phyloP scores from a whole-genome alignment of 2,888 invertebrate genomes.

The Muschampia staudingeri region DNA sequence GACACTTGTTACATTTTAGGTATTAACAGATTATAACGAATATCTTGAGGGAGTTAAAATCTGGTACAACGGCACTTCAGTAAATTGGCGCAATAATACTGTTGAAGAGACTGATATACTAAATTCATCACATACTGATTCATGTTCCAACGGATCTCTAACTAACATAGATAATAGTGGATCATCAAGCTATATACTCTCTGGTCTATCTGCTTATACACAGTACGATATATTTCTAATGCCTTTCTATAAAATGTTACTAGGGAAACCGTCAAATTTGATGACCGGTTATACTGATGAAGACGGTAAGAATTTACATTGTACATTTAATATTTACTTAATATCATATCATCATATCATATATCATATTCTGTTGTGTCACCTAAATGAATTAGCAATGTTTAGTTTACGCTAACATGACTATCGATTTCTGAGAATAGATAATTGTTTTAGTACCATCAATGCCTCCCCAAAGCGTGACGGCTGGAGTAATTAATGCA shows the following conservation, averaged over 20 bases:
- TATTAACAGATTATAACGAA: conserved; percentile 89
- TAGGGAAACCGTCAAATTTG: conserved; percentile 98
- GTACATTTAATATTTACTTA: neutral
- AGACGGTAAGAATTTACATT: conserved; percentile 91
- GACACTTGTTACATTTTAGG: conserved; percentile 76
- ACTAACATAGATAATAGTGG: conserved; percentile 93
- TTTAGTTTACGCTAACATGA: conserved; percentile 21
- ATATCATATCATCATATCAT: neutral
- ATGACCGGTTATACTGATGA: conserved; percentile 96
- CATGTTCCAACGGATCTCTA: conserved; percentile 92
- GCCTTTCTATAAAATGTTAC: conserved; percentile 96
- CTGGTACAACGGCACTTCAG: conserved; percentile 88
- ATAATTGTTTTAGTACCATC: conserved; percentile 93
- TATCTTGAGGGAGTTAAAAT: conserved; percentile 94
- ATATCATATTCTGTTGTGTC: neutral
- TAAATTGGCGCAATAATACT: conserved; percentile 86
- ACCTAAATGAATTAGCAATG: neutral
- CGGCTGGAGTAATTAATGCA: conserved; percentile 95
- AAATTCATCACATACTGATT: conserved; percentile 77
- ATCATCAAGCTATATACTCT: conserved; percentile 94
- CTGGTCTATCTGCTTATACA: conserved; percentile 95
- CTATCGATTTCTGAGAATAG: conserved; percentile 51
- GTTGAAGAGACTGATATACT: conserved; percentile 79
- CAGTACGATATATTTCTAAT: conserved; percentile 98
- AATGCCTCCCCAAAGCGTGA: conserved; percentile 95